phyloP scores from a whole-genome alignment of 2,113 vertebrate species.

The Mesoclemmys tuberculata region DNA sequence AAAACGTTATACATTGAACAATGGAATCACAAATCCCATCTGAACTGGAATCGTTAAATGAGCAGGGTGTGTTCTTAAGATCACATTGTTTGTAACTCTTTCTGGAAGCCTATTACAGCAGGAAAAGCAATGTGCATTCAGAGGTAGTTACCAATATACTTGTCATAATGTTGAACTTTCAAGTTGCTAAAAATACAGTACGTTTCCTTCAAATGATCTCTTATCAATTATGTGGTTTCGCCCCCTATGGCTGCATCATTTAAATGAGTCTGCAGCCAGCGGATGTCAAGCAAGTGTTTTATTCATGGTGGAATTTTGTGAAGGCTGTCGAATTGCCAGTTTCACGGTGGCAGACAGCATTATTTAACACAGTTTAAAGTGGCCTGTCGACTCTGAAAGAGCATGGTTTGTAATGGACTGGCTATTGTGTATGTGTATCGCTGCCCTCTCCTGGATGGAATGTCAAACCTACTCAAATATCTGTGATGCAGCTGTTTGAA shows the following conservation, averaged over 20 bases:
- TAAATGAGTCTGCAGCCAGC: not conserved
- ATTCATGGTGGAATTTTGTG: not conserved
- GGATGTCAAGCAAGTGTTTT: not conserved
- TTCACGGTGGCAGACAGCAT: not conserved
- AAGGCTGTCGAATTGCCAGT: not conserved
- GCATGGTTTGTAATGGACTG: not conserved
- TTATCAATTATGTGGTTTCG: slow-evolving; percentile 46
- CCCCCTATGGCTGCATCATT: slow-evolving; percentile 23
- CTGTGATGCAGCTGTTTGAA: not conserved
- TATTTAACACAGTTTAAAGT: not conserved
- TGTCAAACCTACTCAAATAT: not conserved
- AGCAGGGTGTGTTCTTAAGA: not conserved
- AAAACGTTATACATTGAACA: not conserved
- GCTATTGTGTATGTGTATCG: not conserved
- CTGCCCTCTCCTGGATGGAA: slow-evolving; percentile 55
- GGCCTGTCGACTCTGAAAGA: fast-evolving
- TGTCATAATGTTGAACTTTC: not conserved
- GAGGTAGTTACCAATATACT: not conserved
- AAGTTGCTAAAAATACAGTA: slow-evolving; percentile 35
- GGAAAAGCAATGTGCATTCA: not conserved
- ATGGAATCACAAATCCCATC: not conserved
- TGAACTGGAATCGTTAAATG: not conserved
- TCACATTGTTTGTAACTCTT: fast-evolving
- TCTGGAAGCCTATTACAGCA: fast-evolving
- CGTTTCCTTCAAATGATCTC: slow-evolving; percentile 52